Evolutionary conservation across 2,113 vertebrate species (phyloP).

Genomic region (Heteronetta atricapilla): DNA sequence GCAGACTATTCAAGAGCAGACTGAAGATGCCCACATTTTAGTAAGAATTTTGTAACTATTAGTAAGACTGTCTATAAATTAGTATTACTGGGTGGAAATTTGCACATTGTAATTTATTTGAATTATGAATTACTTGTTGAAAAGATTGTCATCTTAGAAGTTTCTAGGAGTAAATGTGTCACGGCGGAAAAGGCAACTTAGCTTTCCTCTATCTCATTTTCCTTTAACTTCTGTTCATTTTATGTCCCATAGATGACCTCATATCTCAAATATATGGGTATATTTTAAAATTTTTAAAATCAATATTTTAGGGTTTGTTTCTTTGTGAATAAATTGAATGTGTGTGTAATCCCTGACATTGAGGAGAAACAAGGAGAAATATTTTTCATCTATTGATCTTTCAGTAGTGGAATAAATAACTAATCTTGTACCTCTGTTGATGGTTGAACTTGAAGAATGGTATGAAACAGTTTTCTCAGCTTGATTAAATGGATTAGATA

Average conservation of each 20-base stretch:
- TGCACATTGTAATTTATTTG: neutral
- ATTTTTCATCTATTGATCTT: neutral
- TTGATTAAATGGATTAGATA: too few relatives aligned
- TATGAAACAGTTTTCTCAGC: neutral
- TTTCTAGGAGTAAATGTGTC: neutral
- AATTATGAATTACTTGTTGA: neutral
- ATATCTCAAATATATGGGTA: neutral
- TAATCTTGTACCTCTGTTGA: neutral
- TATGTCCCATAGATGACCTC: neutral
- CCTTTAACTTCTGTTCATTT: neutral
- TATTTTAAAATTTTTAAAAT: neutral
- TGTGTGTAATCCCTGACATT: neutral
- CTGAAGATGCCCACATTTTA: slow-evolving; percentile 53
- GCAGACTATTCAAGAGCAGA: slow-evolving; percentile 69
- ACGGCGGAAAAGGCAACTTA: neutral
- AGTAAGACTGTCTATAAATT: neutral
- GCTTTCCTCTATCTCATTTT: neutral
- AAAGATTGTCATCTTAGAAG: neutral
- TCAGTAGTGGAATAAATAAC: neutral
- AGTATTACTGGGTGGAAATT: neutral
- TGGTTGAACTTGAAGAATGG: neutral
- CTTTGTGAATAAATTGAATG: neutral
- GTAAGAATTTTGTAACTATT: slow-evolving; percentile 54
- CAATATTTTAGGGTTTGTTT: neutral
- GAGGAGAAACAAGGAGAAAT: neutral